These are phyloP conservation scores for Oreochromis spilurus DNA, from an alignment of 2,113 vertebrate genomes.

Conservation along the genomic window DNA sequence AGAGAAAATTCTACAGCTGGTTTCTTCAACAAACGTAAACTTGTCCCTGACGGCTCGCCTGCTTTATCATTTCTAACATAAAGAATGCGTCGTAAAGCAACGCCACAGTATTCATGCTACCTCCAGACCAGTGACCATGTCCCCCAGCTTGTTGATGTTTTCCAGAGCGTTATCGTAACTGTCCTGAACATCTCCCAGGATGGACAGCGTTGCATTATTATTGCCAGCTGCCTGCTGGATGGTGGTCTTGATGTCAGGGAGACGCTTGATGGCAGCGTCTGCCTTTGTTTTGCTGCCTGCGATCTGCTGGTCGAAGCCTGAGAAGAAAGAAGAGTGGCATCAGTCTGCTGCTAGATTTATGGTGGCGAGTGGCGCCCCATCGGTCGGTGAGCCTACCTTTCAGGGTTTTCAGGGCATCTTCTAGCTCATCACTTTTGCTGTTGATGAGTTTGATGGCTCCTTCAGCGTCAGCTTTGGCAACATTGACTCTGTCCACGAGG, in stretches of 20 bases:
- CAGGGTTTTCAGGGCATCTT: conserved; percentile 79
- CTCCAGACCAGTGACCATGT: conserved; percentile 71
- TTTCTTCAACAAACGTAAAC: background rate
- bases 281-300: conserved; percentile 69
- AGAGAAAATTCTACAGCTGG: background rate
- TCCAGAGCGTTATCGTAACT: conserved; percentile 55
- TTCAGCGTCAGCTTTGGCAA: conserved; percentile 75
- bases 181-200: conserved; percentile 54
- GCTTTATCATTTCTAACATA: background rate
- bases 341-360: background rate
- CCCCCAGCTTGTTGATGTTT: conserved; percentile 35
- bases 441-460: conserved; percentile 75
- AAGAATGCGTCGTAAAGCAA: background rate
- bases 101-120: conserved; percentile 48
- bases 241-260: conserved; percentile 74
- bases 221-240: conserved; percentile 69
- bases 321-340: background rate
- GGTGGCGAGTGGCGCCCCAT: background rate
- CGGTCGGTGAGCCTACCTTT: conserved; percentile 64
- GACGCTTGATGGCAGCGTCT: conserved; percentile 76
- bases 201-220: conserved; percentile 55
- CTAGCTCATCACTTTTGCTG: conserved; percentile 76
- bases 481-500: conserved; percentile 77
- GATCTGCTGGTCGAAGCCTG: conserved; percentile 85
- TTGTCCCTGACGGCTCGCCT: background rate